Base-by-base conservation (phyloP, 2,113 vertebrate genomes). In the Podilymbus podiceps region DNA sequence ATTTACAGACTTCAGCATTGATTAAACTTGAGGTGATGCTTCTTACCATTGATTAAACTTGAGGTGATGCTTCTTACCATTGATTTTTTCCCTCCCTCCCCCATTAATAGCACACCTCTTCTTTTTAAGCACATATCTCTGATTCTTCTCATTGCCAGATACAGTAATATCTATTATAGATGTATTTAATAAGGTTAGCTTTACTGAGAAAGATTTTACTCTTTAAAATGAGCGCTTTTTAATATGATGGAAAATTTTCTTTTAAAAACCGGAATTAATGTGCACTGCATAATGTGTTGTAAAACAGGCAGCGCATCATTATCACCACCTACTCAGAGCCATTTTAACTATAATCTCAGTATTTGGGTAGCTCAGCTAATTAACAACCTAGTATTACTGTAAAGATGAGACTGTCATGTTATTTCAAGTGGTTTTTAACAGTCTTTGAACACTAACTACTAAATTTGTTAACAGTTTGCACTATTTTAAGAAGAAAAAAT, bases 331-430 rank as follows among this genome's bases (percentile, higher is more conserved):
- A 96, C 97, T 97, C 95, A 92, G 93, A 97, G 66, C 58, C 82
- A 93, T 97, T 98, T 97, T 95, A 97, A 97, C 94, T 72, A 80
- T 94, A 95, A 97, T 95, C 95, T 96, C 95, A 77, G 73, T 97
- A 97, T 97, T 97, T 97, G 92, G 91, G 93, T 91, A 97, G 95
- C 91, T 98, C 88, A 82, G 87, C 86, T 98, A 98, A 98, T 98
- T 97, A 98, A 95, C 93, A 97, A 92, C 84, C 81, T 80, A 35
- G 85, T 95, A 93, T 97, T 97, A 96, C 85, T 85, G 60, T 80
- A 95, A 96, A 96, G 89, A 97, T 94, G 95, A 90, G 78, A 97
- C 80, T 95, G 90, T 83, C 95, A 95, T 79, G 85, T 95, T 97
- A 97, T 96, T 97, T 97, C 93, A 96, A 96, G 96, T 90, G 78